Percentiles rank a stretch among this genome's conserved stretches.
Conservation (phyloP, 2,113 vertebrate genomes). For the Myodes glareolus region DNA sequence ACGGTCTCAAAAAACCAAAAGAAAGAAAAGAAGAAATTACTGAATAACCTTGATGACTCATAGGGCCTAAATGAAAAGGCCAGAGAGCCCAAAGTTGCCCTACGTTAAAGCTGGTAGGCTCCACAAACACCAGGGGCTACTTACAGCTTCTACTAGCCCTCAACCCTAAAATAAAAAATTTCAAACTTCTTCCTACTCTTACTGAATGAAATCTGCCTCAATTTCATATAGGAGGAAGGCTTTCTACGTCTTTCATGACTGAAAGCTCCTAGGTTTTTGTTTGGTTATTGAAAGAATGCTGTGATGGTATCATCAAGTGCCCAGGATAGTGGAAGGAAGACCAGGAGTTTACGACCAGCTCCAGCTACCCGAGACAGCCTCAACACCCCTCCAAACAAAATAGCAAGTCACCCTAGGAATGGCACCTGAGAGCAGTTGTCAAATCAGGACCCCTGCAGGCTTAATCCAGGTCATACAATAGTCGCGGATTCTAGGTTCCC, state of each 20-base stretch:
- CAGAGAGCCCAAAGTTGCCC: not conserved
- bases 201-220: not conserved
- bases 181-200: not conserved
- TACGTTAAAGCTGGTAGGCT: not conserved
- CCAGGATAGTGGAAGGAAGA: not conserved
- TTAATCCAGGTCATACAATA: not conserved
- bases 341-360: not conserved
- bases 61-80: not conserved
- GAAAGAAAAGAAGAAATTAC: not conserved
- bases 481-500: not conserved
- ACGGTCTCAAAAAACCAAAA: not conserved
- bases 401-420: not conserved
- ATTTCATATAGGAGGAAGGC: not conserved
- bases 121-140: not conserved
- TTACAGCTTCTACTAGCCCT: not conserved
- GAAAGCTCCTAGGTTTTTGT: not conserved
- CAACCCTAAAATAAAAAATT: not conserved
- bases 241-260: slow-evolving; percentile 9
- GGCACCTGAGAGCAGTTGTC: not conserved
- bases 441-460: not conserved
- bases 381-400: not conserved
- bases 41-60: not conserved
- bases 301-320: not conserved
- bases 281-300: not conserved
- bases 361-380: not conserved